Evolutionary conservation across 2,797 vertebrate genomes (phyloP), one percentile per base, ranked within the genome.

Genomic region (Loris lydekkerianus): DNA sequence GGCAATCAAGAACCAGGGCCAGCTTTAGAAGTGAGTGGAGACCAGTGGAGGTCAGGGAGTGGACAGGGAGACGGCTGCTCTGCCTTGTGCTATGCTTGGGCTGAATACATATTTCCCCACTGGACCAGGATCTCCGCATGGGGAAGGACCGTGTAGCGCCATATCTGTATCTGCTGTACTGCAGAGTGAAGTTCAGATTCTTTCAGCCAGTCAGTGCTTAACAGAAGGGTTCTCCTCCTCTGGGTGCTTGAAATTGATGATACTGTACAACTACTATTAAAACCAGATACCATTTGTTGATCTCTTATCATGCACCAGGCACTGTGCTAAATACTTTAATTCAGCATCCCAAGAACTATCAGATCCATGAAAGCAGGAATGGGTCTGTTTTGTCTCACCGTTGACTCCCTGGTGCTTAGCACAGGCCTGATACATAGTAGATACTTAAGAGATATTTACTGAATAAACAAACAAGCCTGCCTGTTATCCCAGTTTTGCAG

Each of bases 291-390:
- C 53, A 53, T 89, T 86, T 92, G 60, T 76, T 60, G 94, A 46
- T 72, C 72, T 89, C 87, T 96, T 83, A 77, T 60, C 40, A 3
- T 3, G 46, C 86, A 84, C 56, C 83, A 89, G 88, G 82, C 90
- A 37, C 40, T 5, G 34, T 84, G 85, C 70, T 89, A 58, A 95
- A 63, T 72, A 87, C 65, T 80, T 67, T 40, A 49, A 77, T 92
- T 77, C 78, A 91, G 93, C 78, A 88, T 82, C 69, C 89, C 80
- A 63, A 80, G 76, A 75, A 40, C 80, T 43, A 53, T 91, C 82
- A 61, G 81, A 21, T 43, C 46, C 67, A 5, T 0, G 2, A 46
- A 84, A 89, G 34, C 40, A 77, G 90, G 70, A 92, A 40, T 0
- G 0, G 58, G 60, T 65, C 94, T 96, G 75, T 43, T 92, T 34